Evolutionary conservation across 92 coral and sea anemone genomes (phyloP).

Genomic region (Siderastrea radians): DNA sequence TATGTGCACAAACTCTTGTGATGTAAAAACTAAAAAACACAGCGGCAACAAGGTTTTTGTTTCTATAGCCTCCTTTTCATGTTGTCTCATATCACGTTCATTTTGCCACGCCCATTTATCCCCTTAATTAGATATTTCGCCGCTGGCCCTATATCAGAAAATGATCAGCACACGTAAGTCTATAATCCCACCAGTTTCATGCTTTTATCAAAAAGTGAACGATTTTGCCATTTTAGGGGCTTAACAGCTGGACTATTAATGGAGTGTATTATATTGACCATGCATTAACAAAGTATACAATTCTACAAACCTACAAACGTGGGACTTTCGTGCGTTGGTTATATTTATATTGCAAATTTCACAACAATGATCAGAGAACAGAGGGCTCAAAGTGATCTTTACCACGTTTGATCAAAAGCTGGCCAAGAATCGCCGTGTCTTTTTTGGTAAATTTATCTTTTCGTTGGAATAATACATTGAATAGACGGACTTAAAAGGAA

Average conservation of each 20-base stretch:
- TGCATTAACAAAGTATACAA: neutral
- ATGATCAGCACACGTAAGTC: too few species aligned
- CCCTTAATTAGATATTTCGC: neutral
- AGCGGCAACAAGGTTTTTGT: neutral
- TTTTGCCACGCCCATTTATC: slow-evolving; percentile 4
- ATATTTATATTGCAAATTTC: neutral
- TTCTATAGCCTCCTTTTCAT: slow-evolving; percentile 7
- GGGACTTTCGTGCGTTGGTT: neutral
- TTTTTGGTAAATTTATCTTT: too few species aligned
- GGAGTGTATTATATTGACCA: neutral
- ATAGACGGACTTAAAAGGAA: neutral
- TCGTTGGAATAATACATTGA: neutral
- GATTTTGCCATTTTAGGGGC: too few species aligned
- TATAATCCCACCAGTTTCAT: too few species aligned
- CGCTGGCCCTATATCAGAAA: too few species aligned
- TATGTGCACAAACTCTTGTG: neutral
- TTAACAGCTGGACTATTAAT: too few species aligned
- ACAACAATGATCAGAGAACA: slow-evolving; percentile 7
- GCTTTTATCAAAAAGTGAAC: slow-evolving; percentile 10
- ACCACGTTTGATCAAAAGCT: neutral
- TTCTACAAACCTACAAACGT: neutral
- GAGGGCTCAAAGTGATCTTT: neutral
- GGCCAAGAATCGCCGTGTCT: neutral
- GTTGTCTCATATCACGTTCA: neutral
- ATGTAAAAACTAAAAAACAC: neutral